Percentiles rank a stretch among this genome's conserved stretches.
These are phyloP conservation scores for Antechinus stuartii DNA, from an alignment of 2,113 vertebrate genomes.

Conservation along the genomic window DNA sequence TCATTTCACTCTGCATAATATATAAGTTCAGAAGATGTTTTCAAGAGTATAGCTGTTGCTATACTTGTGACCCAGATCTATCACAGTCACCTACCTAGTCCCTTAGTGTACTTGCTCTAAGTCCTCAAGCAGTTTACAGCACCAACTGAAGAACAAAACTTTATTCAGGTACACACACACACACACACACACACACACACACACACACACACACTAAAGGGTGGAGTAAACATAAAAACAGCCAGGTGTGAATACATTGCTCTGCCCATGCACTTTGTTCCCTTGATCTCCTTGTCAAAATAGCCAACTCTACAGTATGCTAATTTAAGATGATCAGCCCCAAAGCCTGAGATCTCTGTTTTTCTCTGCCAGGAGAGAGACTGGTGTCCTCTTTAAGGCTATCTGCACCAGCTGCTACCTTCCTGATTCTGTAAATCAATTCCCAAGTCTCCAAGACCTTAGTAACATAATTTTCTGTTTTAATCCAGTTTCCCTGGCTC, in stretches of 20 bases:
- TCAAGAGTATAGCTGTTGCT: not conserved
- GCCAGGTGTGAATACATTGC: not conserved
- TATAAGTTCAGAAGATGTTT: not conserved
- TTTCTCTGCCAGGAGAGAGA: not conserved
- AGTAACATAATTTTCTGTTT: not conserved
- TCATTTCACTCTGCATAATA: not conserved
- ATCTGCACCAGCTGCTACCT: not conserved
- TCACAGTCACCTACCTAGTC: not conserved
- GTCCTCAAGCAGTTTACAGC: not conserved
- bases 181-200: not conserved
- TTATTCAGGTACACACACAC: not conserved
- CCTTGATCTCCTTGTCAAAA: not conserved
- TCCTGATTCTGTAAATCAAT: not conserved
- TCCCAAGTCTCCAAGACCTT: not conserved
- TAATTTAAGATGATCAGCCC: not conserved
- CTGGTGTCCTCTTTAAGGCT: not conserved
- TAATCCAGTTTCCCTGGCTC: not conserved
- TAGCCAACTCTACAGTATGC: not conserved
- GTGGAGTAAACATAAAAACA: not conserved
- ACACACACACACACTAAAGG: not conserved
- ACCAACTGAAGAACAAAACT: not conserved
- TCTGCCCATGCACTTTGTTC: not conserved
- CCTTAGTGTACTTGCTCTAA: not conserved
- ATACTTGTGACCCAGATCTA: not conserved
- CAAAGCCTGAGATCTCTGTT: not conserved